Evolutionary conservation across 2,888 invertebrate species (phyloP), one percentile per base, ranked within the genome.

Genomic region (Bombyx huttoni): DNA sequence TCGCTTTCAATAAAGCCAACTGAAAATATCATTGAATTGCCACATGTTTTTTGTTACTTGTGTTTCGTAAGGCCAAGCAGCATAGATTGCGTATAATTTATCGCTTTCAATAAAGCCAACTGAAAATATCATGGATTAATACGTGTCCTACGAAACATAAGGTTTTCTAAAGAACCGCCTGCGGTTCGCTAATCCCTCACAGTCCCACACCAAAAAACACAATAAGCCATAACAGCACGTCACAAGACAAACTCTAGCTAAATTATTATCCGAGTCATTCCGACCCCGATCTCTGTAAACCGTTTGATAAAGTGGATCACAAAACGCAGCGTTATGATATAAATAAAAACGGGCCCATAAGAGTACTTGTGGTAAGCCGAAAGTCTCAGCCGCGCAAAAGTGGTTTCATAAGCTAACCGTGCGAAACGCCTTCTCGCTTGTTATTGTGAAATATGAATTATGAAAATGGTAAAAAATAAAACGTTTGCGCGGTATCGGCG

Each of bases 391-490:
- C 67, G 67, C 70, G 71, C 73, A 70, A 76, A 75, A 83, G 83
- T 80, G 80, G 81, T 79, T 81, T 81, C 82, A 80, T 79, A 78
- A 81, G 75, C 81, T 81, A 86, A 84, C 85, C 87, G 86, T 86
- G 87, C 87, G 86, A 86, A 85, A 86, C 87, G 86, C 85, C 86
- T 85, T 80, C 85, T 73, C 80, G 72, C 79, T 83, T 86, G 81
- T 84, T 86, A 83, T 85, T 83, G 84, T 85, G 84, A 84, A 85
- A 83, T 78, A 79, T 87, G 86, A 88, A 87, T 85, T 86, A 86
- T 86, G 85, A 86, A 88, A 86, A 87, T 87, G 85, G 85, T 88
- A 87, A 87, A 87, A 87, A 87, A 80, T 84, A 78, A 78, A 81
- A 68, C 75, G 77, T 62, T 68, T 65, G 57, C 56, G 57, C 58